Evolutionary conservation across 2,888 invertebrate genomes (phyloP).

Genomic region (Drosophila kanekoi): DNA sequence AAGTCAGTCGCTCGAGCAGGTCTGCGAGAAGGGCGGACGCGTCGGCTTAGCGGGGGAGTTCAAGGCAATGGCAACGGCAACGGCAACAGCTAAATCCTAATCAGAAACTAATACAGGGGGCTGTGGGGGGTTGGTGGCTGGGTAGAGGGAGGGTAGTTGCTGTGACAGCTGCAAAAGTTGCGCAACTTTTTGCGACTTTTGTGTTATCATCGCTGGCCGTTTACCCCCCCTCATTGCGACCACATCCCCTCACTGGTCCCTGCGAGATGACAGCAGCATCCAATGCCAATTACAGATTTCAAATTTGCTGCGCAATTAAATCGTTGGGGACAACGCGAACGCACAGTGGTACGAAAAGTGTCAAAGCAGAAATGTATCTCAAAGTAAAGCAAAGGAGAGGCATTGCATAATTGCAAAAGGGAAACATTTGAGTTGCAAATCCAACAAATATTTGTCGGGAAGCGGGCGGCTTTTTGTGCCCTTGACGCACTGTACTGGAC

Average conservation of each 20-base stretch:
- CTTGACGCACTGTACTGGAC: constrained; percentile 6
- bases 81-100: constrained; percentile 48
- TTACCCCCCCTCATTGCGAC: background rate
- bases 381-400: too few species aligned
- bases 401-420: background rate
- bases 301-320: constrained; percentile 53
- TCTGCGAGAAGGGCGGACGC: background rate
- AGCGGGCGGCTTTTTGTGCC: too few species aligned
- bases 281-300: constrained; percentile 49
- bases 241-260: background rate
- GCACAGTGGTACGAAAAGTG: constrained; percentile 37
- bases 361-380: background rate
- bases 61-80: constrained; percentile 13
- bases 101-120: constrained; percentile 41
- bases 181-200: constrained; percentile 53
- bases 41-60: background rate
- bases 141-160: constrained; percentile 7
- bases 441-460: too few species aligned
- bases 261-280: constrained; percentile 30
- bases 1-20: constrained; percentile 45
- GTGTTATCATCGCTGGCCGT: constrained; percentile 40
- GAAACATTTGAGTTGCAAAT: too few species aligned
- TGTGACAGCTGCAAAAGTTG: constrained; percentile 54
- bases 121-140: background rate
- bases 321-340: constrained; percentile 17